phyloP scores from a whole-genome alignment of 1,140 invertebrate genomes.

The Neodiprion fabricii region DNA sequence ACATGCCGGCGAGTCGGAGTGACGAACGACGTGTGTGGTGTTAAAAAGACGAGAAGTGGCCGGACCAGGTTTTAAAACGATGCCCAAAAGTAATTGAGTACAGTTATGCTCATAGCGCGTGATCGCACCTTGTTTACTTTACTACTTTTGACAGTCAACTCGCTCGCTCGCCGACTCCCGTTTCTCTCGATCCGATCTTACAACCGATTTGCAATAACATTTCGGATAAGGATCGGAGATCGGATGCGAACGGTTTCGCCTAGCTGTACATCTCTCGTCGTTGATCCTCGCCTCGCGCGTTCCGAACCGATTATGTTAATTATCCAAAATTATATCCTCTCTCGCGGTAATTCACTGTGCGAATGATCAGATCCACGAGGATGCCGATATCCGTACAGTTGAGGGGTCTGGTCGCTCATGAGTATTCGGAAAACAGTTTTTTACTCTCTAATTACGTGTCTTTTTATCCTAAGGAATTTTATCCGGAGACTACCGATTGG shows the following conservation, averaged over 20 bases:
- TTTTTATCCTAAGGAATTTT: no score
- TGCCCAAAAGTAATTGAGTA: constrained; percentile 2
- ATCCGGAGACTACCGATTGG: no score
- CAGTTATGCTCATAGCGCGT: neutral
- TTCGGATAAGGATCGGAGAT: neutral
- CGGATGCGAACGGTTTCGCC: neutral
- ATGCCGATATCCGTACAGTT: no score
- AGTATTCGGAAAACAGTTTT: no score
- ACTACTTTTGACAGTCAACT: neutral
- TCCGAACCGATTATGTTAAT: neutral
- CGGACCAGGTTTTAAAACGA: neutral
- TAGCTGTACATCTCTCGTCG: neutral
- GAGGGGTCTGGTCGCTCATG: no score
- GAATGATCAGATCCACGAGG: no score
- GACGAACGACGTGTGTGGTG: no score
- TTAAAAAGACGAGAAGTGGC: neutral
- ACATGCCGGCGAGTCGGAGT: no score
- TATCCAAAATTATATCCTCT: neutral
- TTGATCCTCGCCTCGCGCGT: neutral
- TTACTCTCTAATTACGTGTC: no score
- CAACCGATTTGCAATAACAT: neutral
- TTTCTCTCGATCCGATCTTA: neutral
- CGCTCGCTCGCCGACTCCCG: neutral
- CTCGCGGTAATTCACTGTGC: no score
- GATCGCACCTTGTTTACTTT: constrained; percentile 4